These are phyloP conservation scores for Apostichopus californicus DNA, from an alignment of 35 echinoderm and acorn worm genomes.

Conservation along the genomic window DNA sequence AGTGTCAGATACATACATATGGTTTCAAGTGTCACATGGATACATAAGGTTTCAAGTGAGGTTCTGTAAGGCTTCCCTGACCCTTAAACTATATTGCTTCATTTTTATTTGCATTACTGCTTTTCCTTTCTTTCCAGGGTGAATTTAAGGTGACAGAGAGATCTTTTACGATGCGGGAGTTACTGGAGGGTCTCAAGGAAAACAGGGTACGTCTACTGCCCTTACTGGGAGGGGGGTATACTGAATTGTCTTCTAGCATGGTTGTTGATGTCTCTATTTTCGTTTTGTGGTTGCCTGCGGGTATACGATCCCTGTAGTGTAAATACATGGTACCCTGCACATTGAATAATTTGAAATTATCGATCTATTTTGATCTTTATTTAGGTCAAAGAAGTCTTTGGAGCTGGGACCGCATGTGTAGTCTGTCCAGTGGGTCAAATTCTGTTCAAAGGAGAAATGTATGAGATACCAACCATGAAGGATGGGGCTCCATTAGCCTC, in stretches of 20 bases:
- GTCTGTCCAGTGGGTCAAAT: constrained; percentile 89
- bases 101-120: too few species aligned
- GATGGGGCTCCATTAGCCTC: constrained; percentile 72
- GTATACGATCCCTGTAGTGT: neutral
- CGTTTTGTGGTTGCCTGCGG: too few species aligned
- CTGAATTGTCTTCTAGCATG: too few species aligned
- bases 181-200: constrained; percentile 70
- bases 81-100: too few species aligned
- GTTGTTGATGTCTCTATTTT: too few species aligned
- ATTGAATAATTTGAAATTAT: too few species aligned
- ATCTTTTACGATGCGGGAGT: constrained; percentile 76
- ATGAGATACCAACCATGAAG: constrained; percentile 79
- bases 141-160: constrained; percentile 96
- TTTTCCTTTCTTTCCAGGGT: constrained; percentile 56
- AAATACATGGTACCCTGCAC: neutral
- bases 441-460: constrained; percentile 76
- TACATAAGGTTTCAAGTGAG: too few species aligned
- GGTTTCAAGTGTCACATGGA: too few species aligned
- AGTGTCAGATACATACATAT: too few species aligned
- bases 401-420: constrained; percentile 96
- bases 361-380: too few species aligned
- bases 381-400: constrained; percentile 92
- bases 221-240: too few species aligned
- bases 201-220: constrained; percentile 75
- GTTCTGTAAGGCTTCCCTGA: too few species aligned